phyloP scores from a whole-genome alignment of 2,797 vertebrate genomes.

The Sebastolobus alascanus region DNA sequence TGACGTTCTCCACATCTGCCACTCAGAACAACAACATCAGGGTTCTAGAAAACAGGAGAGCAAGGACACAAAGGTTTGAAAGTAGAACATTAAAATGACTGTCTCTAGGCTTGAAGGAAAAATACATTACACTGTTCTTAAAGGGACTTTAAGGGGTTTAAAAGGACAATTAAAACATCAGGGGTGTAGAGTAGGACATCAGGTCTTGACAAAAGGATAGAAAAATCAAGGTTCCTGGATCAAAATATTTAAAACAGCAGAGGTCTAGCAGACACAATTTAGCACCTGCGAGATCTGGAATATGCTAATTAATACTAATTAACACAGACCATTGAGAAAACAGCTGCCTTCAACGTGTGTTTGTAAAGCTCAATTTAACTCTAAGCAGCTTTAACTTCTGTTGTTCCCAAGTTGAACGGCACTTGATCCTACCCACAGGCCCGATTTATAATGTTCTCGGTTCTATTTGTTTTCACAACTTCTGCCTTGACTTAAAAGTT shows the following conservation, averaged over 20 bases:
- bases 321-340: conserved; percentile 4
- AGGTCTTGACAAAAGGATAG: background rate
- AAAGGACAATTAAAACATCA: background rate
- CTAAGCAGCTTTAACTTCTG: background rate
- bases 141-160: background rate
- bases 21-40: conserved; percentile 67
- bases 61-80: conserved; percentile 18
- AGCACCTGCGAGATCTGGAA: conserved; percentile 1
- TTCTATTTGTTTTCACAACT: conserved; percentile 32
- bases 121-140: background rate
- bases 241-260: background rate
- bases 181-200: background rate
- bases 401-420: background rate
- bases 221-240: background rate
- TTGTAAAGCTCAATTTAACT: background rate
- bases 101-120: background rate
- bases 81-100: background rate
- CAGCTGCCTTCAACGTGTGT: background rate
- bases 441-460: background rate
- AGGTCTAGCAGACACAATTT: conserved; percentile 19
- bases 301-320: background rate
- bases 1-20: conserved; percentile 54
- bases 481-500: conserved; percentile 3
- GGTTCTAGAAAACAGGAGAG: conserved; percentile 69
- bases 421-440: background rate